phyloP scores from a whole-genome alignment of 2,797 vertebrate genomes.

The Emys orbicularis region DNA sequence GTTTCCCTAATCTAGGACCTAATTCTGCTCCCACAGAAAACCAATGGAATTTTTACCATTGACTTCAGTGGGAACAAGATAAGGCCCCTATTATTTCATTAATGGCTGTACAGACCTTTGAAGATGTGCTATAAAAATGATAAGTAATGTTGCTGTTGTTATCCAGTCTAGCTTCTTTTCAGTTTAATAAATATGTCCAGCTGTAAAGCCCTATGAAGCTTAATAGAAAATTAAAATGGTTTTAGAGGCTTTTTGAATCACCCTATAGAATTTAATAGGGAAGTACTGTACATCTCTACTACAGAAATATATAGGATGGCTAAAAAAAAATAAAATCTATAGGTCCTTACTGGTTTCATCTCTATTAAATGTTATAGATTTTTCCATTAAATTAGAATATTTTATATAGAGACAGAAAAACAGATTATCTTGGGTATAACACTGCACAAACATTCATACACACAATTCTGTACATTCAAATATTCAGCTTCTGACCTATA shows the following conservation, averaged over 20 bases:
- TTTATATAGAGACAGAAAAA: neutral
- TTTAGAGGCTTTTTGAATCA: constrained; percentile 20
- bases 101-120: too few relatives aligned
- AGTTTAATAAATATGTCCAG: neutral
- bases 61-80: neutral
- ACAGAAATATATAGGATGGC: neutral
- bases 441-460: neutral
- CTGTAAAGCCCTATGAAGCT: neutral
- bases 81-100: neutral
- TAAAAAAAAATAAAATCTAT: neutral
- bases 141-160: neutral
- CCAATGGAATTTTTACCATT: neutral
- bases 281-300: neutral
- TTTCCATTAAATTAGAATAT: neutral
- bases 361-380: neutral
- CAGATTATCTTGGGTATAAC: neutral
- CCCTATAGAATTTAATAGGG: neutral
- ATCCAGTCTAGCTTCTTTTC: neutral
- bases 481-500: neutral
- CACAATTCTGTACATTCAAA: neutral
- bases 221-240: neutral
- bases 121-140: too few relatives aligned
- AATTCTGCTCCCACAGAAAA: neutral
- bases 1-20: neutral
- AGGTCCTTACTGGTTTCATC: neutral